These are phyloP conservation scores for Coenonympha arcania DNA, from an alignment of 2,888 invertebrate genomes.

Conservation along the genomic window DNA sequence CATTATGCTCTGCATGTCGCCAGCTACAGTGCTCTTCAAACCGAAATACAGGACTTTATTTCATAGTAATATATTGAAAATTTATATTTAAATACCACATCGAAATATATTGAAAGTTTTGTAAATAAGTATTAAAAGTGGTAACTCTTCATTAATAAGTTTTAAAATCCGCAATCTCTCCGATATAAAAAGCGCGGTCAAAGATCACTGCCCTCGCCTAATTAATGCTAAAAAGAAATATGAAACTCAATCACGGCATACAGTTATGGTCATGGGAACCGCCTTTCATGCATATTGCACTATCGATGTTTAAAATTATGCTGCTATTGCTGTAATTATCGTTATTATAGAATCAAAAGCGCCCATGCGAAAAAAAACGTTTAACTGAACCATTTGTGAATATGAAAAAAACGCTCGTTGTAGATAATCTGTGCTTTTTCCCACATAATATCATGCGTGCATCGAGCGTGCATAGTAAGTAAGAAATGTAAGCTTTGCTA, in stretches of 20 bases:
- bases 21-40: too few relatives aligned
- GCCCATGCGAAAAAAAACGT: background rate
- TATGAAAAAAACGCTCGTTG: background rate
- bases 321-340: slow-evolving; percentile 44
- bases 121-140: too few relatives aligned
- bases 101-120: too few relatives aligned
- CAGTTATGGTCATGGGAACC: slow-evolving; percentile 70
- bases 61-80: too few relatives aligned
- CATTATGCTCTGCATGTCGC: too few relatives aligned
- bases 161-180: slow-evolving; percentile 6
- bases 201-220: slow-evolving; percentile 51
- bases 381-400: background rate
- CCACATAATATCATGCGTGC: background rate
- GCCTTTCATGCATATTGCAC: slow-evolving; percentile 69
- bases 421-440: background rate
- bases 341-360: slow-evolving; percentile 9
- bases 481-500: background rate
- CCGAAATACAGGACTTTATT: too few relatives aligned
- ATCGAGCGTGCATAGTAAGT: background rate
- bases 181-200: slow-evolving; percentile 36
- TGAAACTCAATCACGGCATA: slow-evolving; percentile 57
- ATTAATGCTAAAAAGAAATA: slow-evolving; percentile 55
- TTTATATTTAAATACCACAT: too few relatives aligned
- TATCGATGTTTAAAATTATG: slow-evolving; percentile 42
- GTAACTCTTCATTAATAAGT: background rate